Evolutionary conservation across 53 echinoderm and acorn worm species (phyloP).

Genomic region (Mesocentrotus franciscanus): DNA sequence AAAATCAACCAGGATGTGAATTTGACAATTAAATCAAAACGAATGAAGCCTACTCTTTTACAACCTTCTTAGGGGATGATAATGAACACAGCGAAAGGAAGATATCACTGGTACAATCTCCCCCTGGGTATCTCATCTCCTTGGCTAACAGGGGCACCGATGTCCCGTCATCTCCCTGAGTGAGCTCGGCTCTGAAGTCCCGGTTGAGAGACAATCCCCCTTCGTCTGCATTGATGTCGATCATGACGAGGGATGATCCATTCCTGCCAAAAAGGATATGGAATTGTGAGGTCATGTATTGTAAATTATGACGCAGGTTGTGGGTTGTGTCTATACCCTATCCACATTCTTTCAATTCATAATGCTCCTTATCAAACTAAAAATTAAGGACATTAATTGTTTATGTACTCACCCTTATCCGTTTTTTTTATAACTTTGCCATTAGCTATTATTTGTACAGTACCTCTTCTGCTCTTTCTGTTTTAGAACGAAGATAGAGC

Average conservation of each 20-base stretch:
- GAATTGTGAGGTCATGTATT: not conserved
- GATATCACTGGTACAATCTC: slow-evolving; percentile 61
- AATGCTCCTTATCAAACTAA: not conserved
- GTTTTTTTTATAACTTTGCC: not conserved
- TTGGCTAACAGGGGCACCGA: slow-evolving; percentile 31
- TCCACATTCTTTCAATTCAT: no score
- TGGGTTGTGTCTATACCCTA: no score
- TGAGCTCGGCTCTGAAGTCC: slow-evolving; percentile 35
- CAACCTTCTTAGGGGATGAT: not conserved
- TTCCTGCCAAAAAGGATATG: slow-evolving; percentile 21
- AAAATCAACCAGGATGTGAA: not conserved
- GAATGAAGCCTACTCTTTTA: not conserved
- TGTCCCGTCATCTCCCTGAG: not conserved
- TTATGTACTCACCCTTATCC: no score
- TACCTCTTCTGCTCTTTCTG: not conserved
- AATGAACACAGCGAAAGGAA: slow-evolving; percentile 47
- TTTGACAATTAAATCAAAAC: not conserved
- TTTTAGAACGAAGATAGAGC: not conserved
- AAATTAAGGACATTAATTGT: no score
- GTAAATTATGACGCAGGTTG: no score
- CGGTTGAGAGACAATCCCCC: slow-evolving; percentile 48
- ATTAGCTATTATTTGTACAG: not conserved
- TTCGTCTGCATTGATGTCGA: slow-evolving; percentile 11
- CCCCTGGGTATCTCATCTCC: slow-evolving; percentile 63
- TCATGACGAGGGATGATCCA: slow-evolving; percentile 45